Evolutionary conservation across 2,797 vertebrate species (phyloP).

Genomic region (Meriones psammophilus): DNA sequence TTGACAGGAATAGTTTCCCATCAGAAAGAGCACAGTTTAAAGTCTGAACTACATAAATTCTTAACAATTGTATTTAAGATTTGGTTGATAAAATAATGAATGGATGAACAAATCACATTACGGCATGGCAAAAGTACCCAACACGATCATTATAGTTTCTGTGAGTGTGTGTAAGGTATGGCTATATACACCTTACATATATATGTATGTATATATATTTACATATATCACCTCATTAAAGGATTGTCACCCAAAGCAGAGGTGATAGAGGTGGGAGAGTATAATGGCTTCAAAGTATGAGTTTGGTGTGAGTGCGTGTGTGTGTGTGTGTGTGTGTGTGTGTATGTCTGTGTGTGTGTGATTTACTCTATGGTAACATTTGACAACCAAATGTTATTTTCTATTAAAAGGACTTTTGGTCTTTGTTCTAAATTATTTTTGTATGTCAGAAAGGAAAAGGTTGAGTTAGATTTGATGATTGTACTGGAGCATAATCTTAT

Average conservation of each 20-base stretch:
- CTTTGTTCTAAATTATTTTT: background rate
- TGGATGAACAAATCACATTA: background rate
- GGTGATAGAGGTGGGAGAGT: no score
- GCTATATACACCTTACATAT: background rate
- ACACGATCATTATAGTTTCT: background rate
- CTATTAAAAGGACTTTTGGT: background rate
- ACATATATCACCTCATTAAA: background rate
- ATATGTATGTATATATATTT: background rate
- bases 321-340: background rate
- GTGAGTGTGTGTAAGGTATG: background rate
- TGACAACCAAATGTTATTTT: background rate
- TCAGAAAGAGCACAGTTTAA: constrained; percentile 19
- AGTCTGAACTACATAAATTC: background rate
- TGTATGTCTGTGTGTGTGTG: background rate
- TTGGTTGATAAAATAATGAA: background rate
- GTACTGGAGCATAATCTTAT: background rate
- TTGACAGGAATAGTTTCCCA: background rate
- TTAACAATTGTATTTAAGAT: background rate
- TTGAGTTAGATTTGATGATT: background rate
- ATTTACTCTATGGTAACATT: background rate
- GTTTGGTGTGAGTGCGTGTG: background rate
- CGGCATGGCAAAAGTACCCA: background rate
- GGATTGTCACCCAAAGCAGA: background rate
- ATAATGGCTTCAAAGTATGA: background rate
- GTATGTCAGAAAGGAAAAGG: background rate